These are phyloP conservation scores for Parelbella ahira DNA, from an alignment of 2,888 invertebrate species.

Conservation along the genomic window DNA sequence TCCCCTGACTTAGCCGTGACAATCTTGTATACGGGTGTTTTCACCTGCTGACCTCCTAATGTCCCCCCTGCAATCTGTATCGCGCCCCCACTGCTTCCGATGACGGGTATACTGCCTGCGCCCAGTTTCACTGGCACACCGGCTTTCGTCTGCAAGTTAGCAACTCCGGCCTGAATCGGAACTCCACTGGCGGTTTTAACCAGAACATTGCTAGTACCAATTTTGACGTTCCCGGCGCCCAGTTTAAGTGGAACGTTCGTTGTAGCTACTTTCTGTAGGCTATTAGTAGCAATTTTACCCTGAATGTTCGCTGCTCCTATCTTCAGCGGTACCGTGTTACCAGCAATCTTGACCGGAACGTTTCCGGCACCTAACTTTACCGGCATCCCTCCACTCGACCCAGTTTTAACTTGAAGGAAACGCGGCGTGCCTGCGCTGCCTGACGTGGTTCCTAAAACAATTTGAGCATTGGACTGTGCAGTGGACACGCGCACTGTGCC, in stretches of 20 bases:
- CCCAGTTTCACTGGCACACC: constrained; percentile 69
- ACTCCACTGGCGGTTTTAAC: constrained; percentile 68
- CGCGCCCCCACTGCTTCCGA: constrained; percentile 57
- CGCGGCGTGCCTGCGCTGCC: constrained; percentile 58
- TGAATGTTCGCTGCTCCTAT: constrained; percentile 65
- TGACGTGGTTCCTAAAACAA: constrained; percentile 53
- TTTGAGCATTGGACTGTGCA: constrained; percentile 60
- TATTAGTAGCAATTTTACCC: constrained; percentile 58
- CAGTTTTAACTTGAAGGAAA: constrained; percentile 69
- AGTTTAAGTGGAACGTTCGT: constrained; percentile 62
- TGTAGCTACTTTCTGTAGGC: constrained; percentile 59
- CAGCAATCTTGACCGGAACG: constrained; percentile 62
- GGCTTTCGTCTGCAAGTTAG: constrained; percentile 53
- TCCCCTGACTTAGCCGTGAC: constrained; percentile 70
- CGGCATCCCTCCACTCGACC: constrained; percentile 51
- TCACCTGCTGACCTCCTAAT: constrained; percentile 55
- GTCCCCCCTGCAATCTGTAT: constrained; percentile 59
- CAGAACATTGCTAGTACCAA: constrained; percentile 68
- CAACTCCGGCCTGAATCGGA: constrained; percentile 58
- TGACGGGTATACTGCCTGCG: constrained; percentile 58
- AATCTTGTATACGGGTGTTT: constrained; percentile 74
- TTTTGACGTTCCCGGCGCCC: constrained; percentile 70
- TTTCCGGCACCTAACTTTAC: constrained; percentile 63
- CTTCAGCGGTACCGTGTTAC: constrained; percentile 63
- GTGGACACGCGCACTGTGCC: constrained; percentile 62